Conservation (phyloP, 92 coral and sea anemone genomes). For the Paragorgia papillata region DNA sequence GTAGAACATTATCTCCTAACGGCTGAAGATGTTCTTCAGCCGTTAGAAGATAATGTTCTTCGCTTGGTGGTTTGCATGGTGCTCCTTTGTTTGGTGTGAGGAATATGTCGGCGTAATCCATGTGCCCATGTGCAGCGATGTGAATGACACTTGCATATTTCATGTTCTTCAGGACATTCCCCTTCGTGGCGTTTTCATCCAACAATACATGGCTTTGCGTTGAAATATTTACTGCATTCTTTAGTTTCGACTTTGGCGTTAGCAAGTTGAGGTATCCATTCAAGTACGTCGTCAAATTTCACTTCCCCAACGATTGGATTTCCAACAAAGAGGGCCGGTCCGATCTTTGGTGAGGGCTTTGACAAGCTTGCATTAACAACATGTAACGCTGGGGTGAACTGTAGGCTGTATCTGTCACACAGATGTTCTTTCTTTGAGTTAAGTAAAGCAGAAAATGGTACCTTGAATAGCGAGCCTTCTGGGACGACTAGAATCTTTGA, state of each 20-base stretch:
- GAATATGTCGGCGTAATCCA: too few species aligned
- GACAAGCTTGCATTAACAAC: not conserved
- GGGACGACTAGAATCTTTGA: conserved; percentile 48
- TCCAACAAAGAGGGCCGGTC: conserved; percentile 39
- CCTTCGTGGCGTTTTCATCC: conserved; percentile 38
- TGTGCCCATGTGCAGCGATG: too few species aligned
- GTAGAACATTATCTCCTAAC: too few species aligned
- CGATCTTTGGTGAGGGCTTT: conserved; percentile 5
- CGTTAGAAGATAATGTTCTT: too few species aligned
- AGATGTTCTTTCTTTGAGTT: too few species aligned
- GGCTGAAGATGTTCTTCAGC: too few species aligned
- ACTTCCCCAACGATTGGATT: conserved; percentile 44
- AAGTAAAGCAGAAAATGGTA: conserved; percentile 46
- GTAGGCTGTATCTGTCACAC: too few species aligned
- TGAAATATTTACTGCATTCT: conserved; percentile 29
- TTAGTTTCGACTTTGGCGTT: conserved; percentile 45
- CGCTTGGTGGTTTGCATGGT: too few species aligned
- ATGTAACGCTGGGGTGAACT: too few species aligned
- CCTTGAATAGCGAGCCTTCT: conserved; percentile 32
- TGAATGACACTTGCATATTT: too few species aligned
- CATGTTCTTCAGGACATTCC: too few species aligned
- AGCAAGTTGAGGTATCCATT: conserved; percentile 1
- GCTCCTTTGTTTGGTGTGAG: too few species aligned
- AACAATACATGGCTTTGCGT: conserved; percentile 33
- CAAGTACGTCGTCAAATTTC: not conserved